Base-by-base conservation (phyloP, 2,797 vertebrate genomes). In the Bradypodion pumilum region DNA sequence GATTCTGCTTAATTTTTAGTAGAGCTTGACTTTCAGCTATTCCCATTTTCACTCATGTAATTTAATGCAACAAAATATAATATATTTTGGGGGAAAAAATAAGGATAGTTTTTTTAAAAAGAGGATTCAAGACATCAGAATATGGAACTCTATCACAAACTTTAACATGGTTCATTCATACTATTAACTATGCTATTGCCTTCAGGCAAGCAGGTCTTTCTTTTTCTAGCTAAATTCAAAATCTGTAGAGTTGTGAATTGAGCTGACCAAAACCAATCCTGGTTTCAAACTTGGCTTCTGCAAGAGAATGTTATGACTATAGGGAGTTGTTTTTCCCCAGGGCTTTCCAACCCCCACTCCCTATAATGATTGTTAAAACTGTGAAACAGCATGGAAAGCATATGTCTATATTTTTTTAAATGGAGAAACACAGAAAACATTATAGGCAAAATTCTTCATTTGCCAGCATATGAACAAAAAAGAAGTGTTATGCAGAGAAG, bases 351-450 rank as follows among this genome's bases (percentile, higher is more conserved):
- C n/a, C 32, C 65, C 65, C 19, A 1, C 35, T 21, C 35, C 21
- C 52, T 40, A 68, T 27, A 25, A 27, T 46, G 62, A 72, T 37
- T 75, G 73, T 23, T 52, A 82, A 75, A 83, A 60, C 49, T 70
- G 29, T 62, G 65, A 78, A 83, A 78, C 52, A 78, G 66, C 66
- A 82, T 62, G 52, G 29, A 78, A 70, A 70, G 13, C 37, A 52
- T 83, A 76, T 42, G 27, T 35, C 15, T 65, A n/a, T 62, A 44
- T 70, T 42, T 76, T 76, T 82, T 77, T 27, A 69, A 70, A 70
- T 62, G 40, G 42, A 42, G 23, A 42, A 60, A 78, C 37, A 60
- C 23, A 70, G 12, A 59, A 70, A 37, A 23, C 10, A 69, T 32
- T 70, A 77, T 23, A 46, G 7, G 29, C 21, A 68, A 76, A 69